Evolutionary conservation across 2,888 invertebrate genomes (phyloP).

Genomic region (Dynastes tityus): DNA sequence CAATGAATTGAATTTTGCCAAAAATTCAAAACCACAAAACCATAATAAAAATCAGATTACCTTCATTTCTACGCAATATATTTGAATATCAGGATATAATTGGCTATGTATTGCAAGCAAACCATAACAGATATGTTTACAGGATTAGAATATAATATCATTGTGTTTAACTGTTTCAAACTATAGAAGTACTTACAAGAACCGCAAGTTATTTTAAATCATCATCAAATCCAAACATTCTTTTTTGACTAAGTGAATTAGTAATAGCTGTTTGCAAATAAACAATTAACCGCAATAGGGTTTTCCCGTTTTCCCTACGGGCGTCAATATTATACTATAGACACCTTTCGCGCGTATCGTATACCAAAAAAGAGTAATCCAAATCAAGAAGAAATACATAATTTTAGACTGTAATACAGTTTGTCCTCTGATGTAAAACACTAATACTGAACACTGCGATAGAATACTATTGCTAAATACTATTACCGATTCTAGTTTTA

Average conservation of each 20-base stretch:
- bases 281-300: conserved; percentile 6
- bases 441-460: neutral
- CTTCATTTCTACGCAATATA: too few relatives aligned
- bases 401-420: neutral
- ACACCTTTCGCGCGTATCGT: neutral
- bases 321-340: neutral
- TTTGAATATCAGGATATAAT: too few relatives aligned
- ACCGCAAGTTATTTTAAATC: too few relatives aligned
- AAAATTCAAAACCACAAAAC: too few relatives aligned
- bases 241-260: neutral
- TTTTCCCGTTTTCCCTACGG: neutral
- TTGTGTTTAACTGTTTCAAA: too few relatives aligned
- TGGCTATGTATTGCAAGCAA: too few relatives aligned
- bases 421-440: neutral
- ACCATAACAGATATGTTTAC: too few relatives aligned
- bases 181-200: too few relatives aligned
- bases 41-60: too few relatives aligned
- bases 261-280: neutral
- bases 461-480: neutral
- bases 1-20: too few relatives aligned
- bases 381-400: neutral
- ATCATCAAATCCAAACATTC: neutral
- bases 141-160: too few relatives aligned
- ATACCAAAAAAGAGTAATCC: neutral
- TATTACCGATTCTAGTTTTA: too few relatives aligned